Conservation (phyloP, 1,140 invertebrate genomes). For the Lasioglossum baleicum region DNA sequence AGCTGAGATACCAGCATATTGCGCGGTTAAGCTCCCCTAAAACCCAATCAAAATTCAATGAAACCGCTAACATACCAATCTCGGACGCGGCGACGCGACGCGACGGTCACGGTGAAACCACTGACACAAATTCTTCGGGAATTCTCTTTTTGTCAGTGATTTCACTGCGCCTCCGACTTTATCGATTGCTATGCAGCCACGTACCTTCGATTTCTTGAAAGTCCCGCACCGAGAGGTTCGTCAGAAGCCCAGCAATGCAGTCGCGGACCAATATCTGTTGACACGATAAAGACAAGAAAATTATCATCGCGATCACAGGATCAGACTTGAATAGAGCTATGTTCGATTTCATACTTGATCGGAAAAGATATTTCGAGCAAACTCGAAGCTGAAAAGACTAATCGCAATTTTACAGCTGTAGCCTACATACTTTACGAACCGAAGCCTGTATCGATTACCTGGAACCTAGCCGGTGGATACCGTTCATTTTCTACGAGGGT, state of each 20-base stretch:
- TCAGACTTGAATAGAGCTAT: no score
- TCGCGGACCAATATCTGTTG: slow-evolving; percentile 83
- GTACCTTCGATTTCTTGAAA: slow-evolving; percentile 92
- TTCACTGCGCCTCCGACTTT: neutral
- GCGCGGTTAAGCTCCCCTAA: slow-evolving; percentile 91
- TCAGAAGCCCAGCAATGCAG: slow-evolving; percentile 88
- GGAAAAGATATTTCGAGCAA: no score
- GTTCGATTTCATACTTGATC: no score
- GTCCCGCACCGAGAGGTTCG: slow-evolving; percentile 89
- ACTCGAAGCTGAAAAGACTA: no score
- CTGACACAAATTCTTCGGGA: no score
- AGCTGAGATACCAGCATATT: slow-evolving; percentile 94
- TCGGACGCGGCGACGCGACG: no score
- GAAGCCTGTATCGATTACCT: neutral
- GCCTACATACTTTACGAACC: no score
- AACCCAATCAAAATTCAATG: neutral
- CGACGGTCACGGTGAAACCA: no score
- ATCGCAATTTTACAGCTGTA: no score
- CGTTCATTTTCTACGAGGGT: neutral
- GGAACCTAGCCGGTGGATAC: neutral
- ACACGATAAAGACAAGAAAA: neutral
- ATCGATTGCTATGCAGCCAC: neutral
- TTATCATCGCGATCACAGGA: neutral
- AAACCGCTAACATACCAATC: no score
- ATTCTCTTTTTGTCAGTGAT: no score